Conservation (phyloP, 2,797 vertebrate genomes). For the Gallirallus australis region DNA sequence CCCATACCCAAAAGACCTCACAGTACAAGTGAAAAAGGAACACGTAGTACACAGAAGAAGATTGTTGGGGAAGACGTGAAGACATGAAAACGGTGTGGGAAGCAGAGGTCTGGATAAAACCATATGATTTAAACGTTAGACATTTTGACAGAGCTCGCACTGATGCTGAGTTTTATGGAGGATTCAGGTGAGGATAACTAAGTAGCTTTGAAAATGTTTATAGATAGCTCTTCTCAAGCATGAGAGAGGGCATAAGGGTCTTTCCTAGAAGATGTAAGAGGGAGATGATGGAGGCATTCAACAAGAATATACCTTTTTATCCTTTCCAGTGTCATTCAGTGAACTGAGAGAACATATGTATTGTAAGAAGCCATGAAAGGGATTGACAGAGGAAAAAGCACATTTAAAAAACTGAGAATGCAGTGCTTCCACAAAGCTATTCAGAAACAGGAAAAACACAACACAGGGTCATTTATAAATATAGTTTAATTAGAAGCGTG, state of each 20-base stretch:
- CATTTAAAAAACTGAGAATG: not conserved
- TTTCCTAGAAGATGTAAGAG: not conserved
- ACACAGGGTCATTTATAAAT: not conserved
- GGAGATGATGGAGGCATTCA: not conserved
- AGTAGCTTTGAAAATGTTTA: not conserved
- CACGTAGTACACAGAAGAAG: not conserved
- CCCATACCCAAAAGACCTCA: not conserved
- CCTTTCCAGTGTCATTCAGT: not conserved
- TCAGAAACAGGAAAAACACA: not conserved
- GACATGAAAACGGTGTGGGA: not conserved
- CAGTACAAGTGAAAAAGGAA: not conserved
- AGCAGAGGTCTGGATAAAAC: not conserved
- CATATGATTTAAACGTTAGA: not conserved
- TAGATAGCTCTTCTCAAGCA: not conserved
- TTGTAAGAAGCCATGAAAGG: not conserved
- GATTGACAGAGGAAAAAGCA: not conserved
- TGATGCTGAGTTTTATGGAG: not conserved
- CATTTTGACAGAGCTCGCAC: not conserved
- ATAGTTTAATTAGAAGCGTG: slow-evolving; percentile 7
- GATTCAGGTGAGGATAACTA: not conserved
- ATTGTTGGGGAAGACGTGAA: not conserved
- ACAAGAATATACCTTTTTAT: not conserved
- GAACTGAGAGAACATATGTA: not conserved
- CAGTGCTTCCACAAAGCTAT: not conserved
- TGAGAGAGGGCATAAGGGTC: not conserved